Conservation (phyloP, 2,113 vertebrate species). For the Spea bombifrons region DNA sequence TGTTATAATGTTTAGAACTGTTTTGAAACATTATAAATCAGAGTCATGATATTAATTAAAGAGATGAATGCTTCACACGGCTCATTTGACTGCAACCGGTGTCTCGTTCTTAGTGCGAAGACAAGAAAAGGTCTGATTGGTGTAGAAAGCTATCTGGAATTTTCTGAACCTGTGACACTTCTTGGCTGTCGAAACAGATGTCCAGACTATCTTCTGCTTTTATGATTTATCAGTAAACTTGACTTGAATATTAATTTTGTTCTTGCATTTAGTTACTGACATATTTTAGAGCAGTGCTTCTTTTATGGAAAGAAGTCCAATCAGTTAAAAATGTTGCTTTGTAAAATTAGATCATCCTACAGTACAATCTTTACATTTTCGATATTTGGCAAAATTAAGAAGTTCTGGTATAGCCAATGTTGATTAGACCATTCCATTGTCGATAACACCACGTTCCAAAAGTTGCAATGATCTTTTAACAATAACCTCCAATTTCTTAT, state of each 20-base stretch:
- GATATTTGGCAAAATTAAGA: too few species aligned
- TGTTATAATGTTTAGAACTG: slow-evolving; percentile 28
- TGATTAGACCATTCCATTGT: too few species aligned
- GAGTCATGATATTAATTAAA: slow-evolving; percentile 28
- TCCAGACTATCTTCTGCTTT: slow-evolving; percentile 7
- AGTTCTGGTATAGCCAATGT: too few species aligned
- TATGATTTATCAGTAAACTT: slow-evolving; percentile 8
- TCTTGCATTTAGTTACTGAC: neutral
- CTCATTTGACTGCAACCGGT: slow-evolving; percentile 14
- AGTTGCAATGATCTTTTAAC: too few species aligned
- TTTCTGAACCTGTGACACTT: slow-evolving; percentile 13
- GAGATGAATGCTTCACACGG: neutral
- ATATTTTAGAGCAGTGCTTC: neutral
- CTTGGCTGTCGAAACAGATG: slow-evolving; percentile 22
- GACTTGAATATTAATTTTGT: neutral
- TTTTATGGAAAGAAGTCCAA: too few species aligned
- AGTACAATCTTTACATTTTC: too few species aligned
- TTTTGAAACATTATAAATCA: slow-evolving; percentile 34
- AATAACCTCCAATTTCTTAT: too few species aligned
- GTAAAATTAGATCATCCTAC: too few species aligned
- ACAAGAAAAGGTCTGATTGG: slow-evolving; percentile 18
- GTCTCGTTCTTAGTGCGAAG: neutral
- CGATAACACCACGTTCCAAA: too few species aligned
- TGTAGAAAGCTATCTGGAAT: neutral
- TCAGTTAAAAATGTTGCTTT: too few species aligned